These are phyloP conservation scores for Phalacrocorax carbo DNA, from an alignment of 2,113 vertebrate genomes.

Conservation along the genomic window DNA sequence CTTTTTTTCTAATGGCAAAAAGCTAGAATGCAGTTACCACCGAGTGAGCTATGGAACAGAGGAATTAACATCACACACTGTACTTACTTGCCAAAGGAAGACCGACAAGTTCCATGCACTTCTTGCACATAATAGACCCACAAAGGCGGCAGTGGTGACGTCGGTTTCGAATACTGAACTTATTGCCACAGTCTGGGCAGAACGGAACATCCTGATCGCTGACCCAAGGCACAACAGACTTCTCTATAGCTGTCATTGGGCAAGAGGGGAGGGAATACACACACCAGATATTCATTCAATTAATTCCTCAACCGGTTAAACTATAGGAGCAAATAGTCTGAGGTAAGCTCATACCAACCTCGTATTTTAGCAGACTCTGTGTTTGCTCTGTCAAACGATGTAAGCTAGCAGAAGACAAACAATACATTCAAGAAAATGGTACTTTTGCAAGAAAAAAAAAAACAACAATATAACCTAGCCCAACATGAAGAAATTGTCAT, in stretches of 20 bases:
- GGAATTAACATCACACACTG: background rate
- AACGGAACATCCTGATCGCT: conserved; percentile 95
- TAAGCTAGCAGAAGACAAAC: conserved; percentile 80
- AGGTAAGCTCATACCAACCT: conserved; percentile 77
- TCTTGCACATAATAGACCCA: conserved; percentile 96
- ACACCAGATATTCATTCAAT: background rate
- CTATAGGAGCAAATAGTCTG: background rate
- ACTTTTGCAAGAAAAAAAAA: background rate
- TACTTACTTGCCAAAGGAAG: conserved; percentile 88
- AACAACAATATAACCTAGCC: background rate
- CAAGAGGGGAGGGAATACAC: background rate
- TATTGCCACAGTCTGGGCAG: conserved; percentile 94
- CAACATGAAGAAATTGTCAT: background rate
- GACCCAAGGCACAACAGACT: conserved; percentile 95
- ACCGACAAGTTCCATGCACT: conserved; percentile 89
- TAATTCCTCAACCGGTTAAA: background rate
- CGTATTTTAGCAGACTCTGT: conserved; percentile 90
- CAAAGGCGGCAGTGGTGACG: conserved; percentile 98
- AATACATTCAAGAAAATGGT: background rate
- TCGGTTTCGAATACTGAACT: conserved; percentile 91
- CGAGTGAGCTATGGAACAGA: background rate
- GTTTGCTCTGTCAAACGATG: conserved; percentile 90
- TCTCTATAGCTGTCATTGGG: conserved; percentile 83
- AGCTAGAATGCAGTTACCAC: background rate
- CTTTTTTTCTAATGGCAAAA: background rate